Conservation (phyloP, 2,113 vertebrate genomes). For the Otis tarda region DNA sequence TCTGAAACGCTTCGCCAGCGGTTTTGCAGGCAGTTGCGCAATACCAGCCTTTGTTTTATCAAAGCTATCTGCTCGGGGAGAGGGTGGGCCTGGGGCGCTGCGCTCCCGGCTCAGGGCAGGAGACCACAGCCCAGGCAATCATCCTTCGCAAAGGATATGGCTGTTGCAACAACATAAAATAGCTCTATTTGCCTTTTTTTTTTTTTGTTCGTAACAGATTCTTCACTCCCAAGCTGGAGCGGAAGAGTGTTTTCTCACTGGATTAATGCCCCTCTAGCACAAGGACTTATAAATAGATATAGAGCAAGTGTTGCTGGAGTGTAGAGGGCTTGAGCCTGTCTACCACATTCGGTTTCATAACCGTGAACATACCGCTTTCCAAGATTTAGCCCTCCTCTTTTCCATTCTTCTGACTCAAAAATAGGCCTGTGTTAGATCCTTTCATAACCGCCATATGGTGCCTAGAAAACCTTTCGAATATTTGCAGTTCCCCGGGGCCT, state of each 20-base stretch:
- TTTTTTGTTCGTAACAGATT: not conserved
- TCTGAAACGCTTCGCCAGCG: not conserved
- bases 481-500: not conserved
- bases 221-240: not conserved
- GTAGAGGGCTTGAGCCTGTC: constrained; percentile 6
- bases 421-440: constrained; percentile 19
- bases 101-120: not conserved
- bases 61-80: not conserved
- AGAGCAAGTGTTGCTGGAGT: not conserved
- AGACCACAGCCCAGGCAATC: not conserved
- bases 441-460: constrained; percentile 64
- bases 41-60: not conserved
- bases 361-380: not conserved
- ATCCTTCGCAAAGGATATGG: not conserved
- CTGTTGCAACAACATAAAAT: not conserved
- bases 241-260: not conserved
- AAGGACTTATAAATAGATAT: not conserved
- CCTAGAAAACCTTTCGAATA: constrained; percentile 33
- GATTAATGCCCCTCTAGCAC: not conserved
- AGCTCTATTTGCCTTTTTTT: constrained; percentile 18
- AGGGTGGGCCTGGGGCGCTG: rapidly evolving
- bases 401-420: constrained; percentile 51
- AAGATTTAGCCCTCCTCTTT: constrained; percentile 4
- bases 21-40: not conserved
- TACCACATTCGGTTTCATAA: constrained; percentile 38